Conservation (phyloP, 2,888 invertebrate species). For the Agrilus mali region DNA sequence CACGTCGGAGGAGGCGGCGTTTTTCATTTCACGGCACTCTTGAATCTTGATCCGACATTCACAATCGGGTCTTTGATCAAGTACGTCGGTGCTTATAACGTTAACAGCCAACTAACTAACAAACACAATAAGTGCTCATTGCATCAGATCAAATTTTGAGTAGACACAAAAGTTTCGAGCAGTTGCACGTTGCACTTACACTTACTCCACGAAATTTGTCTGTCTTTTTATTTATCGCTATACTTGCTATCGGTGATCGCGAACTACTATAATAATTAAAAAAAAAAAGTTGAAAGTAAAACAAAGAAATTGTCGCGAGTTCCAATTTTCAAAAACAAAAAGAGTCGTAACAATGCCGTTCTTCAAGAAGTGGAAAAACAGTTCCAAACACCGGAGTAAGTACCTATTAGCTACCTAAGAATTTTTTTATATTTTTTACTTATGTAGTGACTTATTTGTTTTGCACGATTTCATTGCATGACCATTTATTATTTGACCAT, state of each 20-base stretch:
- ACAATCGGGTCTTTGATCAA: neutral
- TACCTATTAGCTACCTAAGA: too few relatives aligned
- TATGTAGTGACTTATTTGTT: neutral
- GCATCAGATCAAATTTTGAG: constrained; percentile 3
- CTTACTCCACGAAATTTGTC: too few relatives aligned
- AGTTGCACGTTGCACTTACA: too few relatives aligned
- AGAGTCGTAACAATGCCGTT: constrained; percentile 37
- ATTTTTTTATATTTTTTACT: constrained; percentile 7
- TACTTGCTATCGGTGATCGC: neutral
- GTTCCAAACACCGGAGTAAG: constrained; percentile 58
- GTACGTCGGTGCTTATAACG: too few relatives aligned
- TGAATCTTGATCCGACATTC: constrained; percentile 5
- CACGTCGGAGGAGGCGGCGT: constrained; percentile 6
- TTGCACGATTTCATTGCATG: too few relatives aligned
- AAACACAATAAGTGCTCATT: too few relatives aligned
- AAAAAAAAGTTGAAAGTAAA: neutral
- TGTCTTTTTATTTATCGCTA: too few relatives aligned
- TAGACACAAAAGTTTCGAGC: constrained; percentile 8
- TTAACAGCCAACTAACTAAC: too few relatives aligned
- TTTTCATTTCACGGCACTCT: constrained; percentile 5
- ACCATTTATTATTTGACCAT: too few relatives aligned
- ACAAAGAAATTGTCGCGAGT: neutral
- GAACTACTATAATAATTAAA: too few relatives aligned
- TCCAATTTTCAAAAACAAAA: constrained; percentile 3
- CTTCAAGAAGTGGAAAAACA: constrained; percentile 50